Evolutionary conservation across 2,888 invertebrate genomes (phyloP).

Genomic region (Ectemnius cavifrons): DNA sequence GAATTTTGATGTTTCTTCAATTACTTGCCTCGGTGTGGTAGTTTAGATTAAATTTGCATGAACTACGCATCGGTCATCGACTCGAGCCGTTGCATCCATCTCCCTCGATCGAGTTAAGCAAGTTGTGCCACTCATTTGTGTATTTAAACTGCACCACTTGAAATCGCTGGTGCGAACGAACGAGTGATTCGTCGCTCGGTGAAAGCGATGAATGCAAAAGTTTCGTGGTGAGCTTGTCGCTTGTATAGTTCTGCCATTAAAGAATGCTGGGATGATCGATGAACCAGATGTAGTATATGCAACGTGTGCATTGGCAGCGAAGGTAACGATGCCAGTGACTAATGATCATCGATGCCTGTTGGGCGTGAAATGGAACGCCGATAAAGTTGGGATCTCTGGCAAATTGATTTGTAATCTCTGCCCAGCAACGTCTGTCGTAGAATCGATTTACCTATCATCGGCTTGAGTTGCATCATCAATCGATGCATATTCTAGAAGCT

Average conservation of each 20-base stretch:
- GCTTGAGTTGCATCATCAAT: too few relatives aligned
- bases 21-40: neutral
- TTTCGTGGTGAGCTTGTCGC: neutral
- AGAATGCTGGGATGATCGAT: neutral
- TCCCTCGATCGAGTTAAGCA: conserved; percentile 6
- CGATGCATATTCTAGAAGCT: too few relatives aligned
- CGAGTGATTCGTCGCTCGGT: conserved; percentile 1
- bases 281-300: too few relatives aligned
- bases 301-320: neutral
- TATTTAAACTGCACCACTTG: conserved; percentile 7
- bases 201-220: neutral
- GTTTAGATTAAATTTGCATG: neutral
- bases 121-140: conserved; percentile 7
- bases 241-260: neutral
- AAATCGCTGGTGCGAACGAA: conserved; percentile 7
- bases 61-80: neutral
- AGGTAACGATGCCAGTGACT: conserved; percentile 3
- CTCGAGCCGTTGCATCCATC: neutral
- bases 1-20: too few relatives aligned
- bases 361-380: conserved; percentile 8
- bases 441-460: conserved; percentile 6
- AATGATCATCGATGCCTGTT: conserved; percentile 8
- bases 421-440: conserved; percentile 7
- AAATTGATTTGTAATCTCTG: conserved; percentile 12
- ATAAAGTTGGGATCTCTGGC: conserved; percentile 15